These are phyloP conservation scores for Choloepus hoffmanni DNA, from an alignment of 2,113 vertebrate genomes.

Conservation along the genomic window DNA sequence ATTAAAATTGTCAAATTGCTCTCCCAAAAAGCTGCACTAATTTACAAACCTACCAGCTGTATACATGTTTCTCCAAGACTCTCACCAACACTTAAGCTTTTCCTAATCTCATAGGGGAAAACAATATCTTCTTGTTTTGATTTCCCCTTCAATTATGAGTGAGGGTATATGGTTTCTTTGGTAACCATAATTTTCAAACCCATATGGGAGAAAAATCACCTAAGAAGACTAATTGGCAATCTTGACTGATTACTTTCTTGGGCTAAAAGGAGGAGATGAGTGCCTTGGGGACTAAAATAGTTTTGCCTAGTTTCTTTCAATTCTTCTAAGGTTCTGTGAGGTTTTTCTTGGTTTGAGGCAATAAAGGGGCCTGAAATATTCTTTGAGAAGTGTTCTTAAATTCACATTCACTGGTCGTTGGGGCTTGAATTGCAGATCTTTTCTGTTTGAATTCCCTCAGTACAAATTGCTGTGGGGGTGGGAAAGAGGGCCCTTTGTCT, in stretches of 20 bases:
- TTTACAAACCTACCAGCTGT: conserved; percentile 3
- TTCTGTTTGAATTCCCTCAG: conserved; percentile 31
- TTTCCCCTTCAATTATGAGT: conserved; percentile 33
- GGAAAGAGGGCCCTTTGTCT: neutral
- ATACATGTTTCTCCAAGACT: neutral
- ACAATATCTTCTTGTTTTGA: conserved; percentile 46
- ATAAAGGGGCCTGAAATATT: conserved; percentile 3
- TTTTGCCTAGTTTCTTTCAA: conserved; percentile 53
- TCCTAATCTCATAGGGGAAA: conserved; percentile 7
- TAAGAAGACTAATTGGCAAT: conserved; percentile 41
- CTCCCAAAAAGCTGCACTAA: neutral
- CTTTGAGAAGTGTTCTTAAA: neutral
- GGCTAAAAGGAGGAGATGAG: neutral
- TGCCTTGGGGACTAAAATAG: neutral
- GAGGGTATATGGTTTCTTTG: conserved; percentile 61
- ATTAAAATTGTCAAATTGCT: conserved; percentile 51
- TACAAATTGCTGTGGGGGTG: neutral
- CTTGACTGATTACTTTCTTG: conserved; percentile 33
- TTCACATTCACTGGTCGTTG: conserved; percentile 20
- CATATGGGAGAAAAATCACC: neutral
- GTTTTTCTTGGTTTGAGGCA: conserved; percentile 21
- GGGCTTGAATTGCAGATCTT: conserved; percentile 32
- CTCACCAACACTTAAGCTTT: conserved; percentile 15
- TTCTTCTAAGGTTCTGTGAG: neutral
- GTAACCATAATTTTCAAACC: conserved; percentile 53